Percentiles rank a stretch among this genome's conserved stretches.
Conservation (phyloP, 2,797 vertebrate species). For the Syndactyla subalaris region DNA sequence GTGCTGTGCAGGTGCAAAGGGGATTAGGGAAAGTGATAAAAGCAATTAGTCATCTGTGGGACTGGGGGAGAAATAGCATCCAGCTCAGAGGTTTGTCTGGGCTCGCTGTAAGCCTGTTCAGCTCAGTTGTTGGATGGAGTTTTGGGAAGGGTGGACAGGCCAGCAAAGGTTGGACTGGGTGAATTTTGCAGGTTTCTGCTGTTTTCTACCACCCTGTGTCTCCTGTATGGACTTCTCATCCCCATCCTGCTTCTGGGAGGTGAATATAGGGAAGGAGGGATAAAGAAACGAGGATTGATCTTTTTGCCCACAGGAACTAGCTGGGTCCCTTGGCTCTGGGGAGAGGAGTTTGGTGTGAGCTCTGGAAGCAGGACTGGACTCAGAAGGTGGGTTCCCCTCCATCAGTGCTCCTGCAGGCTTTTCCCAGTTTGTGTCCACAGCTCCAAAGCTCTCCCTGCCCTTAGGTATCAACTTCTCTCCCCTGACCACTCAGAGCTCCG, state of each 20-base stretch:
- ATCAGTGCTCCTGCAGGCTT: background rate
- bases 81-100: background rate
- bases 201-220: background rate
- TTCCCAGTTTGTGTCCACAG: background rate
- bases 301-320: background rate
- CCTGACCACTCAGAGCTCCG: background rate
- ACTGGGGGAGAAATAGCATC: background rate
- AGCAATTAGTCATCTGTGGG: background rate
- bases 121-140: background rate
- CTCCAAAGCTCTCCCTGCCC: background rate
- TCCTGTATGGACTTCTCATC: background rate
- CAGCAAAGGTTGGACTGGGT: background rate
- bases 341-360: rapidly evolving
- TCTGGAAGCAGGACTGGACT: background rate
- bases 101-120: background rate
- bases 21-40: background rate
- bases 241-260: background rate
- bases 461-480: background rate
- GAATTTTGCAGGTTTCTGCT: background rate
- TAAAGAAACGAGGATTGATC: background rate
- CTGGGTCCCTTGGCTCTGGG: background rate
- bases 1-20: background rate
- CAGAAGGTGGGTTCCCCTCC: background rate
- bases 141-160: background rate
- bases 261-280: background rate